Conservation (phyloP, 2,888 invertebrate genomes). For the Dynastes tityus region DNA sequence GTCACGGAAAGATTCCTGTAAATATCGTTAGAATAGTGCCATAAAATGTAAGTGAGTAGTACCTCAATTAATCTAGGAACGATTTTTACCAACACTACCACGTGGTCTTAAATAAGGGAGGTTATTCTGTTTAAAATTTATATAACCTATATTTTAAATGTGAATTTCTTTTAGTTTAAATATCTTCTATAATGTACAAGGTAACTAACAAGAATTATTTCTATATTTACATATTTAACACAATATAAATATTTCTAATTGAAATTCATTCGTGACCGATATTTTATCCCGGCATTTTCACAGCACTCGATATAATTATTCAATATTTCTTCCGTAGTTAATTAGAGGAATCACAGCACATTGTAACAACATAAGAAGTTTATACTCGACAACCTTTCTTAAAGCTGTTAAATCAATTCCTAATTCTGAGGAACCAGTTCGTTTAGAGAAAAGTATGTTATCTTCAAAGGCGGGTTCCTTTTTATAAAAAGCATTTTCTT, state of each 20-base stretch:
- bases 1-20: no score
- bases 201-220: no score
- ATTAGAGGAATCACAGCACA: neutral
- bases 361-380: neutral
- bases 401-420: slow-evolving; percentile 54
- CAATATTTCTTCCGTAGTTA: slow-evolving; percentile 19
- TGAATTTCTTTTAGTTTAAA: no score
- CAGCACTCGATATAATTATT: neutral
- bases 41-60: no score
- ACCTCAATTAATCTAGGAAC: no score
- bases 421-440: slow-evolving; percentile 63
- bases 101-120: no score
- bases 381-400: neutral
- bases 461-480: neutral
- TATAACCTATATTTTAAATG: no score
- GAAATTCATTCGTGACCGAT: no score
- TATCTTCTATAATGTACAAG: no score
- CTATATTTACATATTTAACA: neutral
- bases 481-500: slow-evolving; percentile 46
- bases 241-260: neutral
- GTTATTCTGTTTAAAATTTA: no score
- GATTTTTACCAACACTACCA: no score
- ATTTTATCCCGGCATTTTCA: neutral
- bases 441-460: slow-evolving; percentile 67
- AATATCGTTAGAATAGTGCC: no score